Conservation (phyloP, 2,888 invertebrate genomes). For the Fragum whitleyi region DNA sequence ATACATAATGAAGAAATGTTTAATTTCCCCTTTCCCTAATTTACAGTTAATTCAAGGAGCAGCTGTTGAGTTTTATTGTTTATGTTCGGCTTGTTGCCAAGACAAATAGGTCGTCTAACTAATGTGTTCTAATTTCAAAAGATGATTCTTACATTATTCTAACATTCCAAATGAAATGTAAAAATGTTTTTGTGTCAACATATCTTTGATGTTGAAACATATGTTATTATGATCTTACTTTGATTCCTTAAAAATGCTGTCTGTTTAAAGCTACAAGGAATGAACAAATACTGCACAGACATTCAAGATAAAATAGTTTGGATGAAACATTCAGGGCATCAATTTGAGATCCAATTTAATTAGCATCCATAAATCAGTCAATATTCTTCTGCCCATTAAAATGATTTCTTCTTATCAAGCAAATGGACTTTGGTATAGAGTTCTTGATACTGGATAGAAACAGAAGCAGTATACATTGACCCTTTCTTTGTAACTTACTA, state of each 20-base stretch:
- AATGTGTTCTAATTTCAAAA: neutral
- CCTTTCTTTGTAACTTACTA: too few species aligned
- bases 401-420: constrained; percentile 10
- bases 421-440: constrained; percentile 7
- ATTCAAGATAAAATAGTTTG: neutral
- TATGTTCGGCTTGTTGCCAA: constrained; percentile 4
- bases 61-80: constrained; percentile 11
- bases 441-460: neutral
- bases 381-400: constrained; percentile 19
- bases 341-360: neutral
- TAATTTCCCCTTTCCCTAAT: neutral
- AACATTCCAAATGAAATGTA: neutral
- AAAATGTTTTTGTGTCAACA: neutral
- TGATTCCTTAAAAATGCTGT: too few species aligned
- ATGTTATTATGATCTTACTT: too few species aligned
- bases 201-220: neutral
- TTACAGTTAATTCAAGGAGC: constrained; percentile 7
- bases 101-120: neutral
- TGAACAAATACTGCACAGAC: neutral
- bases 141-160: neutral
- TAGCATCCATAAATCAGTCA: constrained; percentile 3
- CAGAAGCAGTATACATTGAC: too few species aligned
- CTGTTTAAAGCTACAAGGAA: too few species aligned
- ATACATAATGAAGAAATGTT: too few species aligned
- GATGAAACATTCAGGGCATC: neutral